Evolutionary conservation across 2,113 vertebrate species (phyloP), one percentile per base, ranked within the genome.

Genomic region (Pipa parva): DNA sequence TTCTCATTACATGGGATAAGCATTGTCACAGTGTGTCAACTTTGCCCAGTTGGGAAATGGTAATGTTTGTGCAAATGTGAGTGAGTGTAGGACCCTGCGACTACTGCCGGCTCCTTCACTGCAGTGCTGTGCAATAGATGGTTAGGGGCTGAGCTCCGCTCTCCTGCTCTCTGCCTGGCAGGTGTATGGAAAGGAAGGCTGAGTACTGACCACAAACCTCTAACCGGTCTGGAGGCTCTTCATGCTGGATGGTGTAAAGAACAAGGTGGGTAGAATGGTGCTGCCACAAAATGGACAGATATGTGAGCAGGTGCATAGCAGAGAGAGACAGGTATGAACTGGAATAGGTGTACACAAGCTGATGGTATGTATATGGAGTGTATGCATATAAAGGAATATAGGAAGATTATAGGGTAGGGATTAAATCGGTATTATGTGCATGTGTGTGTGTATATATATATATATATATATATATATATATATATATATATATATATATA

Each of bases 121-220:
- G 59, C 69, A 71, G 60, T 71, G 60, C 61, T 71, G 60, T 63
- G 59, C 45, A 50, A 63, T 59, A 37, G 60, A 71, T 60, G 56
- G 45, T 60, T 26, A 57, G 50, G 59, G 59, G 61, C 69, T 63
- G 51, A 63, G 59, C 39, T 63, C 37, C 33, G 37, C 37, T 46
- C 69, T 71, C 31, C 59, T 71, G 59, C 61, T 59, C 59, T 62
- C 31, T 63, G 29, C 39, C 56, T 54, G 4, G 65, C 62, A 65
- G 62, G 71, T 63, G 48, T 63, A 51, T 71, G 52, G 60, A n/a
- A 21, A 25, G 33, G 28, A 52, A 27, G 39, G 13, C 15, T 5
- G n/a, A 42, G n/a, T 12, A 13, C 42, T 49, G 18, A 49, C 46
- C 18, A 20, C 5, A 18, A 1, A 49, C 22, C 5, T 20, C 20